These are phyloP conservation scores for Ascaphus truei DNA, from an alignment of 2,113 vertebrate genomes.

Conservation along the genomic window DNA sequence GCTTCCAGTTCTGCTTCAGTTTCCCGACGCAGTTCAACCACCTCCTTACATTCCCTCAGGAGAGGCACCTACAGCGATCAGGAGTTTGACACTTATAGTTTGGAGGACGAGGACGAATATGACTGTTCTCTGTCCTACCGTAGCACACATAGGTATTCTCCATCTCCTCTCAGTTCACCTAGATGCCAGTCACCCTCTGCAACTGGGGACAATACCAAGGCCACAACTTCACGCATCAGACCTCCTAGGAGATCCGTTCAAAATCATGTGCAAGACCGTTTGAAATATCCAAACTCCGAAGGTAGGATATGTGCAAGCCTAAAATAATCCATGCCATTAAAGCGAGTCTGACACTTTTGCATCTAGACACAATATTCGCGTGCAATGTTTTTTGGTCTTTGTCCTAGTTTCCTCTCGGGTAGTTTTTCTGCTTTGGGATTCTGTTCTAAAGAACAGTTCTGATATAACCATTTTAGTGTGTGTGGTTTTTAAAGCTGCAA, in stretches of 20 bases:
- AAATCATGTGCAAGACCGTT: constrained; percentile 67
- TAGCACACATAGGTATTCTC: constrained; percentile 68
- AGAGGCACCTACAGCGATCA: constrained; percentile 87
- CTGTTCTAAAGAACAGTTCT: not conserved
- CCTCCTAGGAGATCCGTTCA: constrained; percentile 70
- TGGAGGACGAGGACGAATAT: constrained; percentile 78
- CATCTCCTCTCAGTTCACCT: constrained; percentile 78
- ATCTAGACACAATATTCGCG: too few relatives aligned
- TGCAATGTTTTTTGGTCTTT: too few relatives aligned
- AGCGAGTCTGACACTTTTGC: too few relatives aligned
- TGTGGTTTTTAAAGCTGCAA: too few relatives aligned
- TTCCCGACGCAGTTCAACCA: constrained; percentile 80
- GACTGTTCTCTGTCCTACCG: constrained; percentile 69
- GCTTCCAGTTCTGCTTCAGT: constrained; percentile 80
- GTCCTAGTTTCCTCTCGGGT: too few relatives aligned
- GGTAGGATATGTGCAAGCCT: too few relatives aligned
- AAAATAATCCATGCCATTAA: too few relatives aligned
- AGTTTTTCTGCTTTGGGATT: not conserved
- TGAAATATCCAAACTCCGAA: constrained; percentile 76
- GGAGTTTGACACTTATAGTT: constrained; percentile 82
- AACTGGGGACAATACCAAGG: constrained; percentile 53
- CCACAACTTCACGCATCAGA: constrained; percentile 57
- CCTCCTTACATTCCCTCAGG: constrained; percentile 81
- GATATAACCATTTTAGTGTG: too few relatives aligned
- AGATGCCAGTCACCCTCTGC: constrained; percentile 79